Percentiles rank a stretch among this genome's conserved stretches.
Conservation (phyloP, 2,113 vertebrate genomes). For the Elephantulus edwardii region DNA sequence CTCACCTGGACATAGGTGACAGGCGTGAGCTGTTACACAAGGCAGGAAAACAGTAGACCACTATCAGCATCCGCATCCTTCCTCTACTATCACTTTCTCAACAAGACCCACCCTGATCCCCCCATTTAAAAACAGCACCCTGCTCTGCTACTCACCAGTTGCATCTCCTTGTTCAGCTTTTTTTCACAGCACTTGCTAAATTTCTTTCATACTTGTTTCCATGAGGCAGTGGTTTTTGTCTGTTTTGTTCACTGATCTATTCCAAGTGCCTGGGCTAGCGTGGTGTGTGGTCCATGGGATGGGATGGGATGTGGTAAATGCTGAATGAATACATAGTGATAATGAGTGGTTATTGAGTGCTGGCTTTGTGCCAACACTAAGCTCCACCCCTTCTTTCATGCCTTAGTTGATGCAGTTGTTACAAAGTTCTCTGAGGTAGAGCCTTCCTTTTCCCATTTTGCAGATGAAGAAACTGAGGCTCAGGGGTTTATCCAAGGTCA, state of each 20-base stretch:
- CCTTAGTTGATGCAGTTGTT: background rate
- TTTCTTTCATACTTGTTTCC: background rate
- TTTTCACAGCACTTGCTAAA: background rate
- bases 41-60: background rate
- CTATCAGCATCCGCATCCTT: background rate
- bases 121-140: background rate
- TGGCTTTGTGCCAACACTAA: background rate
- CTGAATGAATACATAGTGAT: background rate
- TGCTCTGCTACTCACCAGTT: rapidly evolving
- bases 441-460: background rate
- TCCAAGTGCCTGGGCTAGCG: background rate
- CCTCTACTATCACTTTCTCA: background rate
- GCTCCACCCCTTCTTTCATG: background rate
- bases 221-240: background rate
- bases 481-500: background rate
- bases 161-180: background rate
- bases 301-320: background rate
- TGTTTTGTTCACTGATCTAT: background rate
- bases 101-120: background rate
- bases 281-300: background rate
- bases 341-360: background rate
- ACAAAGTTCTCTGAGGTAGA: background rate
- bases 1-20: background rate
- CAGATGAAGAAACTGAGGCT: background rate
- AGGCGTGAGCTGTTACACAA: background rate